Evolutionary conservation across 2,888 invertebrate species (phyloP).

Genomic region (Rhingia campestris): DNA sequence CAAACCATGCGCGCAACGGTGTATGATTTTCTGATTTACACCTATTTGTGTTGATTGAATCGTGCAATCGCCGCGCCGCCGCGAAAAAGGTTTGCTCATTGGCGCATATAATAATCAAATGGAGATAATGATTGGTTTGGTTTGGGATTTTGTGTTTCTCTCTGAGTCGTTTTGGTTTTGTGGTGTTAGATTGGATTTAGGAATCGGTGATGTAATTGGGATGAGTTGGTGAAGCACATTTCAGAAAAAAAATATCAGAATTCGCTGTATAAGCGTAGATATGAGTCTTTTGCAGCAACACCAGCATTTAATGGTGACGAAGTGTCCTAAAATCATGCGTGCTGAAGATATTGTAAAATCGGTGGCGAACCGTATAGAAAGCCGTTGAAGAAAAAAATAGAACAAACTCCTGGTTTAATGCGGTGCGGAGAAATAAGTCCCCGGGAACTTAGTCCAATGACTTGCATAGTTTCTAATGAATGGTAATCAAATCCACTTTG

Average conservation of each 20-base stretch:
- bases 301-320: no score
- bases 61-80: constrained; percentile 46
- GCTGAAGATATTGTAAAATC: no score
- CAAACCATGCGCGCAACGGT: constrained; percentile 46
- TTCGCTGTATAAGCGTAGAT: no score
- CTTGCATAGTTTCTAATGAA: no score
- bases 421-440: no score
- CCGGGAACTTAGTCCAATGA: no score
- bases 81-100: constrained; percentile 62
- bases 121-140: constrained; percentile 68
- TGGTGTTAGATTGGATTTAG: constrained; percentile 56
- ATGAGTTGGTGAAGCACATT: constrained; percentile 36
- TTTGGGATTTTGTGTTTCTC: constrained; percentile 18
- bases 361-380: no score
- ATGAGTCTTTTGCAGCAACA: no score
- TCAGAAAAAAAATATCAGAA: not conserved
- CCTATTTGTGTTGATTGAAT: constrained; percentile 74
- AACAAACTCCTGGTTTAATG: no score
- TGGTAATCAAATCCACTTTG: no score
- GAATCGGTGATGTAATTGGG: constrained; percentile 5
- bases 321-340: no score
- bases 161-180: not conserved
- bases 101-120: constrained; percentile 74
- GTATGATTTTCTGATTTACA: constrained; percentile 74
- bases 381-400: no score